These are phyloP conservation scores for Paguma larvata DNA, from an alignment of 2,797 vertebrate species.

Conservation along the genomic window DNA sequence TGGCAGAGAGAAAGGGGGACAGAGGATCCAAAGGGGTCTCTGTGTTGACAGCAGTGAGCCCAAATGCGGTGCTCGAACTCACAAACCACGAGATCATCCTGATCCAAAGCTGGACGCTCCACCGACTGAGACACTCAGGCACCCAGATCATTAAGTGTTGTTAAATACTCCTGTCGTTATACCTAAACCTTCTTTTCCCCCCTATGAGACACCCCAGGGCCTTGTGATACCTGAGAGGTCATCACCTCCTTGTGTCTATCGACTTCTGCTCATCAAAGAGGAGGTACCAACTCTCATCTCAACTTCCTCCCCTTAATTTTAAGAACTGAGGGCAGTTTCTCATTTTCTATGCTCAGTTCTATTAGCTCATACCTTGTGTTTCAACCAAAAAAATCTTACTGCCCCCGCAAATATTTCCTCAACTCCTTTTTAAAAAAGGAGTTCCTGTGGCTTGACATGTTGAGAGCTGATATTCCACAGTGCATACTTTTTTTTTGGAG, in stretches of 20 bases:
- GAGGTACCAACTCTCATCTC: not conserved
- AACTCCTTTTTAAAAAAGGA: not conserved
- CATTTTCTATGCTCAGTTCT: not conserved
- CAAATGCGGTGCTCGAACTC: no score
- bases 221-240: not conserved
- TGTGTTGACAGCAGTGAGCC: no score
- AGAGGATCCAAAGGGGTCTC: no score
- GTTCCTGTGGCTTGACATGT: not conserved
- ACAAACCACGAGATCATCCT: no score
- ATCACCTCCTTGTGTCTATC: not conserved
- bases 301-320: not conserved
- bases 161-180: not conserved
- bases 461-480: not conserved
- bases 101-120: no score
- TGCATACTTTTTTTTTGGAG: not conserved
- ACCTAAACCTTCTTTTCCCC: rapidly evolving
- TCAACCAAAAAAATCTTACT: not conserved
- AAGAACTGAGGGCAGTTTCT: not conserved
- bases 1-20: no score
- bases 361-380: not conserved
- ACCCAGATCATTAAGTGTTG: not conserved
- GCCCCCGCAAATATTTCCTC: not conserved
- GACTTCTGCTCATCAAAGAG: not conserved
- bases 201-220: not conserved
- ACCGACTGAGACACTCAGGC: no score